phyloP scores from a whole-genome alignment of 2,797 vertebrate species.

The Lacerta bilineata region DNA sequence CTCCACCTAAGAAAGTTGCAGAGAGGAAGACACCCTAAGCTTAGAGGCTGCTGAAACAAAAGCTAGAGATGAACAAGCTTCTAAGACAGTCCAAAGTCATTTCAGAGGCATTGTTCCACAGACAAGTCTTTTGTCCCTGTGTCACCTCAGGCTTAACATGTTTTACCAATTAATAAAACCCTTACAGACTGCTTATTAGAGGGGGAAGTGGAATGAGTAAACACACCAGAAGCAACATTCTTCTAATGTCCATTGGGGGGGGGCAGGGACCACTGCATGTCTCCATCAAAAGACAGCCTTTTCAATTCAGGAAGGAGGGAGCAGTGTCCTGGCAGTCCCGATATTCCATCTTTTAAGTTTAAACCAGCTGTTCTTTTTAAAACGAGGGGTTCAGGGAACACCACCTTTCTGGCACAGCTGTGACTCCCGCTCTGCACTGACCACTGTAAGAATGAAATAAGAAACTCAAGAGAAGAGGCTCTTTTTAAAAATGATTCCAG shows the following conservation, averaged over 20 bases:
- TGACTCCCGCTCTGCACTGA: constrained; percentile 10
- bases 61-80: background rate
- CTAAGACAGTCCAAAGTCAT: background rate
- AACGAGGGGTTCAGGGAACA: background rate
- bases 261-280: too few species aligned
- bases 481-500: background rate
- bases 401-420: background rate
- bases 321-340: constrained; percentile 1
- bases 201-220: background rate
- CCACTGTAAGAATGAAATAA: constrained; percentile 28
- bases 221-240: background rate
- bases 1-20: background rate
- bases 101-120: background rate
- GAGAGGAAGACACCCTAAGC: background rate
- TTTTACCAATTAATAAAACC: background rate
- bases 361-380: background rate
- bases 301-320: background rate
- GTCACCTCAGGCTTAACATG: background rate
- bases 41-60: background rate
- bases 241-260: background rate
- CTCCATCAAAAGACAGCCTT: background rate
- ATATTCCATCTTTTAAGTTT: background rate
- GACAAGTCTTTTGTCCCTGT: background rate
- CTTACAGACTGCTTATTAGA: background rate
- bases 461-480: too few species aligned